Base-by-base conservation (phyloP, 1,140 invertebrate genomes). In the Lutraria rhynchaena region DNA sequence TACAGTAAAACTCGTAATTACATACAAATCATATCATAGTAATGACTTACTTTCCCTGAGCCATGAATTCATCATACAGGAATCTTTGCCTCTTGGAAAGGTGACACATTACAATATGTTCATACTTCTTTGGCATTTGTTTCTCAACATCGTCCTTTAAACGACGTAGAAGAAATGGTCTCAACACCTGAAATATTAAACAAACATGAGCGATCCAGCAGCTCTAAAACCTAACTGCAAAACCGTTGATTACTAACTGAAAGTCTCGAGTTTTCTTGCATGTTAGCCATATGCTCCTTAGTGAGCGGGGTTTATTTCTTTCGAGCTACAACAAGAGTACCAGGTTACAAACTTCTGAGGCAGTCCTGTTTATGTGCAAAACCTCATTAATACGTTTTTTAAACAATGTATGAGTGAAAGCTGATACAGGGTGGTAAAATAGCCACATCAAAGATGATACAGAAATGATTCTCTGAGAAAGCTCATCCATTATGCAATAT, bases 21-120 rank as follows among this genome's bases (percentile, higher is more conserved):
- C n/a, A n/a, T n/a, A n/a, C n/a, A n/a, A n/a, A n/a, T n/a, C n/a
- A n/a, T n/a, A n/a, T n/a, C n/a, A n/a, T n/a, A n/a, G n/a, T n/a
- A n/a, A n/a, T n/a, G n/a, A 87, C 96, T 95, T 94, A 99, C 98
- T 98, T 98, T 89, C 98, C 95, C 88, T 97, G 94, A 19, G 97
- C 96, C 98, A 99, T 99, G 92, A 99, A 99, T 92, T 99, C 99
- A 93, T 99, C 99, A 93, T 99, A 99, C 3, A 99, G 94, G 93
- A 95, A 99, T 82, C 99, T 94, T 91, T 99, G 99, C 44, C 99
- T 93, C 93, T 99, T 99, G 1, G 99, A 99, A 82, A 99, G 94
- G 55, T 97, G 94, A 92, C 99, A 99, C 95, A 98, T 96, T 17
- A 99, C 93, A 83, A 99, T 95, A 93, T 99, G 98, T 92, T 99